Conservation (phyloP, 2,113 vertebrate genomes). For the Nothoprocta perdicaria region DNA sequence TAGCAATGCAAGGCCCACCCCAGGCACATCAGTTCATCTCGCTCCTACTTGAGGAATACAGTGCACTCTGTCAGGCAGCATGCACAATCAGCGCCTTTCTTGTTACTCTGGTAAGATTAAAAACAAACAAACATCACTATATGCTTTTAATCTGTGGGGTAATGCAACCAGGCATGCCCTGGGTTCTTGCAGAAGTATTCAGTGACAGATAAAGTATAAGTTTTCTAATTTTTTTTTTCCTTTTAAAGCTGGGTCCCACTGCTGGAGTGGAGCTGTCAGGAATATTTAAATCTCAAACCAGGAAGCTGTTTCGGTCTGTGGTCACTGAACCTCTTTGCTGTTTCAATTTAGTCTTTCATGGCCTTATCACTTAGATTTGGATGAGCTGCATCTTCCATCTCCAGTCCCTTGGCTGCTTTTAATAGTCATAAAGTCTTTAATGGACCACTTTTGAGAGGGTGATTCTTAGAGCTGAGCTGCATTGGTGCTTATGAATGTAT, state of each 20-base stretch:
- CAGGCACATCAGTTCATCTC: conserved; percentile 97
- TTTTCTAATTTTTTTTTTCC: not conserved
- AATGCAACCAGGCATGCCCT: not conserved
- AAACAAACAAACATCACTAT: not conserved
- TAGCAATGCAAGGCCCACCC: conserved; percentile 85
- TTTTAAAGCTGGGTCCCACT: not conserved
- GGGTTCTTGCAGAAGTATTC: not conserved
- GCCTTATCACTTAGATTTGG: not conserved
- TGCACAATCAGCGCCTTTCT: conserved; percentile 96
- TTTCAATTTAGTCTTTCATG: not conserved
- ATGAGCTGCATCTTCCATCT: not conserved
- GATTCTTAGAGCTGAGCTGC: not conserved
- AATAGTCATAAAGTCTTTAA: not conserved
- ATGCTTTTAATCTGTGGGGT: not conserved
- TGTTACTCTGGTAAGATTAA: conserved; percentile 90
- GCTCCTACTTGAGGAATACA: conserved; percentile 94
- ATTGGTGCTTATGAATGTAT: not conserved
- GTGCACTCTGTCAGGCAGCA: conserved; percentile 93
- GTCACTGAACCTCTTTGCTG: not conserved
- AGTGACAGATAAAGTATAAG: not conserved
- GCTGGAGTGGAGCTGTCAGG: not conserved
- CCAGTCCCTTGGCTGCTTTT: not conserved
- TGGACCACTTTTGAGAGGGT: not conserved
- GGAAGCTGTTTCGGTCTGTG: not conserved
- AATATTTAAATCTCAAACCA: not conserved